A percentile compares a stretch with the other conserved stretches of the same genome.
These are phyloP conservation scores for Archegozetes longisetosus DNA, from an alignment of 1,140 invertebrate genomes.

Conservation along the genomic window DNA sequence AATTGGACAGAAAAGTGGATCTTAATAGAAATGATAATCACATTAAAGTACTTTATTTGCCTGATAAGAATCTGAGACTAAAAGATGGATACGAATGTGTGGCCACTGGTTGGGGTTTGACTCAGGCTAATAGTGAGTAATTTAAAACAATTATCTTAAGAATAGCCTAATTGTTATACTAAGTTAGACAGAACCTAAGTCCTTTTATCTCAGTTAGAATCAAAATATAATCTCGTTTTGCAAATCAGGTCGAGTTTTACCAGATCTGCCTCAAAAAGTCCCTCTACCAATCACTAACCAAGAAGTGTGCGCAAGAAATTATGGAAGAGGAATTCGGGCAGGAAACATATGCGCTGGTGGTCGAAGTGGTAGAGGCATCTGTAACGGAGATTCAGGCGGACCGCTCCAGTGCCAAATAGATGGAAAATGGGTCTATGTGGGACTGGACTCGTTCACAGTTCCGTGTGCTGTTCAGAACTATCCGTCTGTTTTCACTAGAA, in stretches of 20 bases:
- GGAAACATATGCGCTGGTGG: neutral
- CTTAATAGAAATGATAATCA: neutral
- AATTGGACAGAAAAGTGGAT: slow-evolving; percentile 2
- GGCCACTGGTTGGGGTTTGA: slow-evolving; percentile 4
- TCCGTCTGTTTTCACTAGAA: neutral
- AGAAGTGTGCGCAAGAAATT: neutral
- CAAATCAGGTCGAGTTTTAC: too few species aligned
- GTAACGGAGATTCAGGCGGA: slow-evolving; percentile 55
- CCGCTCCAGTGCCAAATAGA: slow-evolving; percentile 46
- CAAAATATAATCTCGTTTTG: too few species aligned
- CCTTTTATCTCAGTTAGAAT: too few species aligned
- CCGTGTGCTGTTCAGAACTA: neutral
- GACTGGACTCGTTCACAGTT: neutral
- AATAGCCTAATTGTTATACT: neutral
- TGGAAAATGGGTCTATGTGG: neutral
- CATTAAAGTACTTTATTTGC: slow-evolving; percentile 1
- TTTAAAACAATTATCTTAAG: neutral
- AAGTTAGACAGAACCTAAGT: too few species aligned
- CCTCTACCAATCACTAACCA: neutral
- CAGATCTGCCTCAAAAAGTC: neutral
- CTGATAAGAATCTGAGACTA: neutral
- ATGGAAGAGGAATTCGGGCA: neutral
- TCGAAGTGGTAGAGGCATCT: neutral
- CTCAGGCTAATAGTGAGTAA: neutral
- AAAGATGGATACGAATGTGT: neutral